Evolutionary conservation across 2,113 vertebrate genomes (phyloP), one percentile per base, ranked within the genome.

Genomic region (Merops nubicus): DNA sequence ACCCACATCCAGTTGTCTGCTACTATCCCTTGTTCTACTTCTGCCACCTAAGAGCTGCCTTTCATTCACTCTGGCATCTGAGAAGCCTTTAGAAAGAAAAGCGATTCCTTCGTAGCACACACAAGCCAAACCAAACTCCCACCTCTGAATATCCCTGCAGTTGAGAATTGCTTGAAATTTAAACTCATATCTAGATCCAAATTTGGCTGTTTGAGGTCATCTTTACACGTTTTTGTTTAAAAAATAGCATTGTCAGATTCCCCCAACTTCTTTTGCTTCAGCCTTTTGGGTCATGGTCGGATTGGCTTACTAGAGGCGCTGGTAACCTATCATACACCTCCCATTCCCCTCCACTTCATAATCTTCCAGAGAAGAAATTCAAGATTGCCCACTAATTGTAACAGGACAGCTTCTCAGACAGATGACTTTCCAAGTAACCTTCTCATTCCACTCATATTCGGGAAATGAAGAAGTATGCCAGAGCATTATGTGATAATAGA

Each of bases 391-490:
- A 1, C 88, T 96, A 97, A 97, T 91, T 93, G 81, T 76, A 96
- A 88, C 93, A 97, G 95, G 91, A 97, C 88, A 96, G 76, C 92
- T 96, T 97, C 97, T 97, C 95, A 98, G 94, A 98, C 94, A 91
- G 92, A 82, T 91, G 95, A 96, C 91, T 97, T 97, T 96, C 95
- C 94, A 97, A 97, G 75, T 95, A 97, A 96, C 95, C 92, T 97
- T 95, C 94, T 98, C 97, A 96, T 97, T 98, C 96, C 84, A 92
- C 85, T 97, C 94, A 89, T 95, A 92, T 96, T 97, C 79, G 2
- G 73, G 86, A 93, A 96, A 94, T 63, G 69, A 95, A 83, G 91
- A 95, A 94, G 73, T 86, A 60, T 91, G 92, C 95, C 97, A 98
- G 95, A 97, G 92, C 17, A 10, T 93, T 88, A 95, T 85, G 93